phyloP scores from a whole-genome alignment of 2,113 vertebrate species.

The Nibea coibor region DNA sequence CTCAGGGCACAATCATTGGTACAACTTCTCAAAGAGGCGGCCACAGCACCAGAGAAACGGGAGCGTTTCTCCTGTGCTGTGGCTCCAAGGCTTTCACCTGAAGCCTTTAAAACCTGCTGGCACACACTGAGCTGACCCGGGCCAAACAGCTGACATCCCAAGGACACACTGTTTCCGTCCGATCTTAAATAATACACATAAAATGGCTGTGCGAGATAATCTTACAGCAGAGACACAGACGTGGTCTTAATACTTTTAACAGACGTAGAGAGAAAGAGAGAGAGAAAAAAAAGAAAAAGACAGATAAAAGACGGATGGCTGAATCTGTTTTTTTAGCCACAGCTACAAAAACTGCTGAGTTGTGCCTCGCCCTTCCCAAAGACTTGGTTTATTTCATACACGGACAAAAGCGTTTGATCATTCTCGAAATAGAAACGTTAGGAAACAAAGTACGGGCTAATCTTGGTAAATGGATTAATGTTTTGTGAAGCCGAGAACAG shows the following conservation, averaged over 20 bases:
- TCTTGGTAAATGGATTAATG: constrained; percentile 54
- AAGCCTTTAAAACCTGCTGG: constrained; percentile 35
- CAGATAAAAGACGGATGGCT: not conserved
- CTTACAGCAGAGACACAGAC: constrained; percentile 45
- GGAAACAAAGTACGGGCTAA: constrained; percentile 32
- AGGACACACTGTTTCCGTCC: constrained; percentile 39
- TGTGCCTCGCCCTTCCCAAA: not conserved
- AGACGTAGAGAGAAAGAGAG: constrained; percentile 4
- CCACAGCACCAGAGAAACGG: not conserved
- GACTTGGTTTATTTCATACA: constrained; percentile 13
- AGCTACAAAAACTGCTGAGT: constrained; percentile 23
- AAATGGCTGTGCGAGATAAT: constrained; percentile 42
- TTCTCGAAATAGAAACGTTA: constrained; percentile 64
- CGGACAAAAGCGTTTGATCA: constrained; percentile 14
- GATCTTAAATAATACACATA: constrained; percentile 56
- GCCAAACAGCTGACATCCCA: constrained; percentile 49
- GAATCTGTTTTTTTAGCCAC: not conserved
- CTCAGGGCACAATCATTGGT: not conserved
- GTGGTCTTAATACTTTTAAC: constrained; percentile 53
- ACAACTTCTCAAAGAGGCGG: not conserved
- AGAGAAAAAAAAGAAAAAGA: not conserved
- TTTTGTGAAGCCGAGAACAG: constrained; percentile 51
- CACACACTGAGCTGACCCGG: constrained; percentile 9
- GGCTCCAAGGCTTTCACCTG: constrained; percentile 40
- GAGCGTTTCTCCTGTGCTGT: not conserved